Evolutionary conservation across 2,113 vertebrate genomes (phyloP).

Genomic region (Typhlomys cinereus): DNA sequence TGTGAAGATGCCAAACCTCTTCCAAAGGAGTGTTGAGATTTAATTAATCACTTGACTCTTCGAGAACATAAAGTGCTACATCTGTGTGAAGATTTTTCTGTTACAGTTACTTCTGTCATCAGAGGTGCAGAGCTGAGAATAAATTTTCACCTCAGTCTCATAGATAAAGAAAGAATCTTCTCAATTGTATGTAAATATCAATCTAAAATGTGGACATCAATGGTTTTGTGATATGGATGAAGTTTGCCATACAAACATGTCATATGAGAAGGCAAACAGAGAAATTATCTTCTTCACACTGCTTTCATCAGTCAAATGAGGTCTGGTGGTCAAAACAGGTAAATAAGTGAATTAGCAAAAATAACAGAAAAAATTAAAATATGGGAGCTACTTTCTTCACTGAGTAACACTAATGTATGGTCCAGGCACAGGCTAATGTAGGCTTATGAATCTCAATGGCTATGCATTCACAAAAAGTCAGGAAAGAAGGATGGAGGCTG

Average conservation of each 20-base stretch:
- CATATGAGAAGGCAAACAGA: not conserved
- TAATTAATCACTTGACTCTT: slow-evolving; percentile 52
- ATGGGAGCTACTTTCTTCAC: too few species aligned
- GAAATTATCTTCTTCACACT: not conserved
- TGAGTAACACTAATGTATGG: too few species aligned
- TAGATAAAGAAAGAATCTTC: not conserved
- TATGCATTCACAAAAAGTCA: too few species aligned
- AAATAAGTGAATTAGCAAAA: not conserved
- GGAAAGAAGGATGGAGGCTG: too few species aligned
- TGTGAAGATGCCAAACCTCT: not conserved
- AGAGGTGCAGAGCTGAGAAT: slow-evolving; percentile 1
- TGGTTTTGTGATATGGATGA: not conserved
- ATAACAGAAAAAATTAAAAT: not conserved
- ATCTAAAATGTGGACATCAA: not conserved
- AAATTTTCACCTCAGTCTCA: slow-evolving; percentile 29
- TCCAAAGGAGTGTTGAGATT: not conserved
- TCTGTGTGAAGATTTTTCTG: slow-evolving; percentile 30
- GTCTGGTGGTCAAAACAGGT: not conserved
- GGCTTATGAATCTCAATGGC: too few species aligned
- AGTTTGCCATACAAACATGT: not conserved
- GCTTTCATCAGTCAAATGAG: not conserved
- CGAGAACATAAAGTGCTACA: slow-evolving; percentile 24
- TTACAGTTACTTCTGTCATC: slow-evolving; percentile 26
- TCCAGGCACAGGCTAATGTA: too few species aligned
- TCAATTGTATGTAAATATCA: slow-evolving; percentile 50